These are phyloP conservation scores for Phocoena phocoena DNA, from an alignment of 2,113 vertebrate species.

Conservation along the genomic window DNA sequence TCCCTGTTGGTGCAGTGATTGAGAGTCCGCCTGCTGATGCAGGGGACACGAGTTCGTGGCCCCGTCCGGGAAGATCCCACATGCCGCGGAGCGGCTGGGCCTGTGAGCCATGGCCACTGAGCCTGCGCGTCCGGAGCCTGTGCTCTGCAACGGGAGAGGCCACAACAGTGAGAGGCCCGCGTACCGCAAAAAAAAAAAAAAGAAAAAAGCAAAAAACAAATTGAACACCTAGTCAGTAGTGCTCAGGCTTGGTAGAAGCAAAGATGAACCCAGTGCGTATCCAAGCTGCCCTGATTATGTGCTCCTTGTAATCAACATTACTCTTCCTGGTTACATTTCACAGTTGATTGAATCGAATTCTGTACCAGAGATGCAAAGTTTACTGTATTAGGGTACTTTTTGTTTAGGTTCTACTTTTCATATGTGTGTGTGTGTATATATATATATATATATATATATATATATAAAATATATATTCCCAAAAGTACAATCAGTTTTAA, in stretches of 20 bases:
- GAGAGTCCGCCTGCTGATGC: too few relatives aligned
- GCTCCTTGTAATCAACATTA: slow-evolving; percentile 71
- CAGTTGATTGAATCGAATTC: slow-evolving; percentile 69
- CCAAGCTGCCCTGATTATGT: slow-evolving; percentile 68
- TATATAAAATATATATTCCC: slow-evolving; percentile 4
- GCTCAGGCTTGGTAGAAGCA: slow-evolving; percentile 48
- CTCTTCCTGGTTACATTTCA: slow-evolving; percentile 72
- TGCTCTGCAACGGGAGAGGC: too few relatives aligned
- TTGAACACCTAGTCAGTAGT: slow-evolving; percentile 53
- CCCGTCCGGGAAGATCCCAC: too few relatives aligned
- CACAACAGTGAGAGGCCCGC: too few relatives aligned
- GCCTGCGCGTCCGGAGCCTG: too few relatives aligned
- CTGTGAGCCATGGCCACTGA: too few relatives aligned
- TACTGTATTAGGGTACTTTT: slow-evolving; percentile 44
- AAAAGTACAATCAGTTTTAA: slow-evolving; percentile 53
- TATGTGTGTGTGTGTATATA: too few relatives aligned
- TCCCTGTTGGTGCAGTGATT: too few relatives aligned
- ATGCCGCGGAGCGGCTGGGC: too few relatives aligned
- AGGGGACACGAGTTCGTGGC: too few relatives aligned
- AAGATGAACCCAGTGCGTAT: slow-evolving; percentile 51
- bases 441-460: neutral
- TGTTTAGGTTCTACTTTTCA: slow-evolving; percentile 38
- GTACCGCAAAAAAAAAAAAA: too few relatives aligned
- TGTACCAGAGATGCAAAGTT: slow-evolving; percentile 38
- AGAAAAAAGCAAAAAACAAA: slow-evolving; percentile 44